These are phyloP conservation scores for Teleogryllus oceanicus DNA, from an alignment of 2,888 invertebrate genomes.

Conservation along the genomic window DNA sequence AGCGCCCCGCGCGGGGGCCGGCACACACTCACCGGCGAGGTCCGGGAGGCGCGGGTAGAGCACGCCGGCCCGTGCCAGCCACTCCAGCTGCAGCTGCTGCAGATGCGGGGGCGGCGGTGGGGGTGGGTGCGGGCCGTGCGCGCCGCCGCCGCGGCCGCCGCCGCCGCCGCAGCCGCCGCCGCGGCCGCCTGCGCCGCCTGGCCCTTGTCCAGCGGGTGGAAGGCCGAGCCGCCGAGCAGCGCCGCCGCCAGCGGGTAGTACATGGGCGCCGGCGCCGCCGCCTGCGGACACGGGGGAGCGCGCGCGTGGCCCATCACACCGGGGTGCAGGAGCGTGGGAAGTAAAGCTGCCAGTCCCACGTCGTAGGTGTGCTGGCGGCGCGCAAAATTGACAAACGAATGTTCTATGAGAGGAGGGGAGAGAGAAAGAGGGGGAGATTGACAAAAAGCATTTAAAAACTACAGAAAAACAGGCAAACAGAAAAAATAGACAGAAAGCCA, in stretches of 20 bases:
- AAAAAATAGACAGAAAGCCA: too few species aligned
- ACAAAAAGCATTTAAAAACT: too few species aligned
- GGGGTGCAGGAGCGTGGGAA: too few species aligned
- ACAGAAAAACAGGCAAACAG: too few species aligned
- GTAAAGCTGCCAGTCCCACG: too few species aligned
- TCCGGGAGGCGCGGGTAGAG: constrained; percentile 85
- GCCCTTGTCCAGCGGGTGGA: constrained; percentile 53
- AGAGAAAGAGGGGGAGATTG: too few species aligned
- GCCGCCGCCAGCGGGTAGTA: constrained; percentile 43
- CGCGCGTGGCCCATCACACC: neutral
- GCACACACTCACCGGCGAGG: constrained; percentile 61
- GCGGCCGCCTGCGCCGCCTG: constrained; percentile 48
- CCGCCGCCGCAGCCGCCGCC: constrained; percentile 32
- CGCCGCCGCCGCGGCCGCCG: constrained; percentile 42
- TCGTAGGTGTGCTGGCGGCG: too few species aligned
- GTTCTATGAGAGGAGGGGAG: too few species aligned
- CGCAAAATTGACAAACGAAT: too few species aligned
- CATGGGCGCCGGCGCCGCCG: constrained; percentile 39
- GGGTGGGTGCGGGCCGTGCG: constrained; percentile 45
- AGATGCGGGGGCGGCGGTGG: constrained; percentile 54
- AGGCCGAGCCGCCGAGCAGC: constrained; percentile 49
- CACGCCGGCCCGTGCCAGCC: constrained; percentile 89
- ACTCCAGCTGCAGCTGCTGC: constrained; percentile 81
- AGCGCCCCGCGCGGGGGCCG: constrained; percentile 34
- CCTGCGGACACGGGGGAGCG: neutral